Base-by-base conservation (phyloP, 23 tunicate species). In the Styela plicata region DNA sequence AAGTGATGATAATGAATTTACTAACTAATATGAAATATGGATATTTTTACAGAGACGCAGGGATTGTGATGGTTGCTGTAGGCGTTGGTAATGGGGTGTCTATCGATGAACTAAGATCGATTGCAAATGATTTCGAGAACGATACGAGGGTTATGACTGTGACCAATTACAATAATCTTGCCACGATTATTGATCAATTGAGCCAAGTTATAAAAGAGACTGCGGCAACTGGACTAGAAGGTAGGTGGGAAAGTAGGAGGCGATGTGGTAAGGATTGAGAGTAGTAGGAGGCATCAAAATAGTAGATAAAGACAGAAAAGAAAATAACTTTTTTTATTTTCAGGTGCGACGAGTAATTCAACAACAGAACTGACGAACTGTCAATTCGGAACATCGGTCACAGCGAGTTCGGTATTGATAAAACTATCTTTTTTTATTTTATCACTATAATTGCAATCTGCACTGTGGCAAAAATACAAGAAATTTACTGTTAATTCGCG, bases 171-270 rank as follows among this genome's bases (percentile, higher is more conserved):
- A 25, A 53, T 36, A 73, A 83, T 52, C 65, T 83, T 1, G 80
- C 21, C 17, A 24, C 24, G 44, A 73, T 83, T 16, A 32, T 83
- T 0, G 80, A 74, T 18, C 61, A 74, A 44, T 44, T 76, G 65
- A 76, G 81, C 65, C 66, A 52, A 28, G 80, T 70, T 24, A 83
- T 73, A 28, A 77, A 74, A 70, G 86, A 73, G 26, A 83, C 68
- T 29, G 80, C 80, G 10, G 23, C 69, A 2, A 36, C 63, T n/a
- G 32, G 57, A 24, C 44, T 73, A 24, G 86, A 83, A 53, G 86
- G 86, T 83, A 34, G 24, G n/a, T n/a, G n/a, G n/a, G n/a, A n/a
- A n/a, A n/a, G n/a, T n/a, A n/a, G n/a, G n/a, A n/a, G 20, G 64
- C 64, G 64, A 61, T 61, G 64, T 61, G 64, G 20, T 61, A n/a